These are phyloP conservation scores for Euthynnus affinis DNA, from an alignment of 2,797 vertebrate genomes.

Conservation along the genomic window DNA sequence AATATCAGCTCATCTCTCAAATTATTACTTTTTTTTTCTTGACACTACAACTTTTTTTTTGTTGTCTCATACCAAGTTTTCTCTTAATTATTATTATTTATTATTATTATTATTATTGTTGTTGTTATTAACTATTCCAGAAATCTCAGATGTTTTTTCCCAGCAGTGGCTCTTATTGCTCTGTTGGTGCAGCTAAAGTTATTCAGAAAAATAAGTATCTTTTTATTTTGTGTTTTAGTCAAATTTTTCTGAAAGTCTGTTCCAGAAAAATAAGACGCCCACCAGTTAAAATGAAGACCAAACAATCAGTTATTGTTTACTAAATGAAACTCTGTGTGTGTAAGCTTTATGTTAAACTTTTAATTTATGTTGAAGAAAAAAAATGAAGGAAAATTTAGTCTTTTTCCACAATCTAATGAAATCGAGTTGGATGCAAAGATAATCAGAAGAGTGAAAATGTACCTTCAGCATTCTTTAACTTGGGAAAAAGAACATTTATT, in stretches of 20 bases:
- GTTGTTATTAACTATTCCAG: not conserved
- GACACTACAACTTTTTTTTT: too few relatives aligned
- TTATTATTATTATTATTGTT: too few relatives aligned
- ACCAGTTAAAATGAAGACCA: not conserved
- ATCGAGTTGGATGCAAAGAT: constrained; percentile 33
- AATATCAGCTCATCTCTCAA: too few relatives aligned
- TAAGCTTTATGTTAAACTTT: constrained; percentile 44
- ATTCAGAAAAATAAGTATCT: not conserved
- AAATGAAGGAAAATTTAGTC: not conserved
- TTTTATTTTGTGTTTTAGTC: not conserved
- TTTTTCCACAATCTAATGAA: not conserved
- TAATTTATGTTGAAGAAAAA: constrained; percentile 8
- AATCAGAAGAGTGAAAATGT: constrained; percentile 30
- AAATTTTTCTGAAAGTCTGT: too few relatives aligned
- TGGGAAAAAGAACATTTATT: not conserved
- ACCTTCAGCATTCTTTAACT: not conserved
- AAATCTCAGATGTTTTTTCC: not conserved
- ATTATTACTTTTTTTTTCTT: not conserved
- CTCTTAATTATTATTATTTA: too few relatives aligned
- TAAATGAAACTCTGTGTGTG: constrained; percentile 5
- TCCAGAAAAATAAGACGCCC: not conserved
- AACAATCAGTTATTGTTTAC: constrained; percentile 18
- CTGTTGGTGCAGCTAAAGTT: not conserved
- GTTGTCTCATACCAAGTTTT: too few relatives aligned
- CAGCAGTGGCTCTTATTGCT: not conserved